Evolutionary conservation across 2,797 vertebrate genomes (phyloP).

Genomic region (Bradypodion ventrale): DNA sequence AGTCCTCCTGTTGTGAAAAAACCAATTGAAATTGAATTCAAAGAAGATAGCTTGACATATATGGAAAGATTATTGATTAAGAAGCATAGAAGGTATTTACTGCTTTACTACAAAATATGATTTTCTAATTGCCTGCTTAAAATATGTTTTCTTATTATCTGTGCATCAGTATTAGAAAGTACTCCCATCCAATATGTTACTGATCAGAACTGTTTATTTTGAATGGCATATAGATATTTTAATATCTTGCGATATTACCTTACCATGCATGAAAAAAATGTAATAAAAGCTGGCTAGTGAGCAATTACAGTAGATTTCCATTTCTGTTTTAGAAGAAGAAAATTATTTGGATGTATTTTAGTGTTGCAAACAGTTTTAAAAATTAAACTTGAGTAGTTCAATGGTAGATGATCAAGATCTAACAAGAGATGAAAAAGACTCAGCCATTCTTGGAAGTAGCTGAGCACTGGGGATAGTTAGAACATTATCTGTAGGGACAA

Average conservation of each 20-base stretch:
- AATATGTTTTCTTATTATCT: not conserved
- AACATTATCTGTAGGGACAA: not conserved
- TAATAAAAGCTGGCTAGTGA: not conserved
- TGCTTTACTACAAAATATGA: constrained; percentile 16
- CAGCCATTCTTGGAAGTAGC: not conserved
- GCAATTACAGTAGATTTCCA: not conserved
- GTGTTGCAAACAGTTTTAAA: not conserved
- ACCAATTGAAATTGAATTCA: constrained; percentile 84
- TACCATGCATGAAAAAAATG: not conserved
- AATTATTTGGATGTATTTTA: not conserved
- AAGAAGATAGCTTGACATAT: constrained; percentile 81
- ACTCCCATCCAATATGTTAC: not conserved
- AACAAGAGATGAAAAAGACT: not conserved
- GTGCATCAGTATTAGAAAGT: not conserved
- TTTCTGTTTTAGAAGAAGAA: not conserved
- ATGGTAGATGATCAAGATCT: no score
- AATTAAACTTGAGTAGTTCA: not conserved
- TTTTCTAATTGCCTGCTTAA: constrained; percentile 2
- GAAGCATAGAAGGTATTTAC: constrained; percentile 86
- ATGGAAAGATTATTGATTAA: constrained; percentile 92
- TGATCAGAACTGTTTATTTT: not conserved
- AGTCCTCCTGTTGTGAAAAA: constrained; percentile 62
- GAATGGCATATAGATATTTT: not conserved
- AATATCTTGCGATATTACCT: not conserved
- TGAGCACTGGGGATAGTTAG: not conserved